phyloP scores from a whole-genome alignment of 2,797 vertebrate species.

The Alosa sapidissima region DNA sequence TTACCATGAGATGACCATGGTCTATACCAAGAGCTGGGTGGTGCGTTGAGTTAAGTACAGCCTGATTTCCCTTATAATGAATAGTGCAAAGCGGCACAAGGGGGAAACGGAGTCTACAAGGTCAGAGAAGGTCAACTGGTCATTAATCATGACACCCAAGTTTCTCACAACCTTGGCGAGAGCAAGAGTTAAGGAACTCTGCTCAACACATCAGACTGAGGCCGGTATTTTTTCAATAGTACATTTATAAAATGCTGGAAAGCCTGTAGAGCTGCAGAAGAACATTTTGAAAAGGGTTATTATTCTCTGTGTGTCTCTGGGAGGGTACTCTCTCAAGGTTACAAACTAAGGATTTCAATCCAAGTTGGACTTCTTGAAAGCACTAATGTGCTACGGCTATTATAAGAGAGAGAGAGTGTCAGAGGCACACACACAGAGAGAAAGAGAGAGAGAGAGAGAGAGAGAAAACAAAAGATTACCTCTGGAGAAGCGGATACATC shows the following conservation, averaged over 20 bases:
- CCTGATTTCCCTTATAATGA: too few relatives aligned
- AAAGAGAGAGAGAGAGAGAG: background rate
- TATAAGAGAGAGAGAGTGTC: background rate
- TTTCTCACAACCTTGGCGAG: too few relatives aligned
- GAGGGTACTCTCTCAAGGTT: background rate
- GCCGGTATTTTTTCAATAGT: background rate
- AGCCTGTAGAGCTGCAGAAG: background rate
- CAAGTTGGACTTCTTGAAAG: background rate
- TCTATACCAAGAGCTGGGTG: too few relatives aligned
- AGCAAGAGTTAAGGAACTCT: background rate
- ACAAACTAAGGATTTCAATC: background rate
- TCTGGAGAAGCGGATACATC: background rate
- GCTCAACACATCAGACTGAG: background rate
- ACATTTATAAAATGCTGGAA: background rate
- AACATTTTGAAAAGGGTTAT: background rate
- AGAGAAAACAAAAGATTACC: background rate
- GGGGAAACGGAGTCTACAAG: too few relatives aligned
- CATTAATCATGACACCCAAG: too few relatives aligned
- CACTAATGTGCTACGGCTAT: background rate
- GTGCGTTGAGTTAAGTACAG: too few relatives aligned
- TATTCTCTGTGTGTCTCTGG: background rate
- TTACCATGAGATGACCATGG: too few relatives aligned
- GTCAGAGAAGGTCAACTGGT: too few relatives aligned
- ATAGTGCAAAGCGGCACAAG: too few relatives aligned
- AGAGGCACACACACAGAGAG: background rate